Evolutionary conservation across 2,888 invertebrate genomes (phyloP), one percentile per base, ranked within the genome.

Genomic region (Calliphora vomitoria): DNA sequence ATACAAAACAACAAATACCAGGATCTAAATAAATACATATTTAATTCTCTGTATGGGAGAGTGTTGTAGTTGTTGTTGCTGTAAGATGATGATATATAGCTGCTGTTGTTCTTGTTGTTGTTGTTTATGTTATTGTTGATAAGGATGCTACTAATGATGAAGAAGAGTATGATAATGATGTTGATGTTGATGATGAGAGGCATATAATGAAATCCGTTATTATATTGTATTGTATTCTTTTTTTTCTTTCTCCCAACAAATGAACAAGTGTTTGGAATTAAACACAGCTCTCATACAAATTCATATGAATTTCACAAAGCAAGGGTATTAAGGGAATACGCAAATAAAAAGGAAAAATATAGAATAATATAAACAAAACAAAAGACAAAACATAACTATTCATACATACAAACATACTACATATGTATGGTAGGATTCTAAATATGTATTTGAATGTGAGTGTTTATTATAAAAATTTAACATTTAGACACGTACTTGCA

Each of bases 121-220:
- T 64, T 44, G 11, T 41, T 62, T 4, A 13, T 53, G 20, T 44
- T 69, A 35, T 69, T 64, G 47, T 13, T 55, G 47, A 41, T 81
- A 68, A 62, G 38, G 78, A 74, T 82, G 82, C 72, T 68, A 31
- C 64, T 55, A 71, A 69, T 50, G 79, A 62, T 25, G 58, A 35
- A 47, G 50, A 79, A 68, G 76, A 41, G 35, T 38, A 81, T 53
- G 18, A 80, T 20, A 38, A 58, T 58, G 31, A 44, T 38, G n/a
- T 53, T 69, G 38, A 71, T 38, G 20, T 38, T 79, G 68, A 44
- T n/a, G 18, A 55, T 50, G 71, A 71, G 80, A 66, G 76, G 47
- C 75, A 76, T 66, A 75, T 78, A 79, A 85, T 80, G 74, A 80
- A 85, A 80, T 68, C 68, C 82, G 47, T 85, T 83, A 79, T 83